phyloP scores from a whole-genome alignment of 2,797 vertebrate species.

The Aulostomus chinensis region DNA sequence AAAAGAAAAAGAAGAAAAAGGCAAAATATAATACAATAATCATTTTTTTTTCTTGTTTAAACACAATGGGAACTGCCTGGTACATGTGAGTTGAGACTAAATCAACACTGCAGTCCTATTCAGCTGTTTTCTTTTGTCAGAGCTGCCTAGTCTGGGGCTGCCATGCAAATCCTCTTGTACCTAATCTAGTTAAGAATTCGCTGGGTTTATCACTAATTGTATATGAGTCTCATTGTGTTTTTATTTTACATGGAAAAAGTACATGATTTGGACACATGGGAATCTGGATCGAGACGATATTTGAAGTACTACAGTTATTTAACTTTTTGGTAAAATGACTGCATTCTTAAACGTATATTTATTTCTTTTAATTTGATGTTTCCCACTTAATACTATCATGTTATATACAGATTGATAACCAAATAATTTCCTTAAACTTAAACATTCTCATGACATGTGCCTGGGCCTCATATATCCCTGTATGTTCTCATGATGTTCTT shows the following conservation, averaged over 20 bases:
- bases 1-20: no score
- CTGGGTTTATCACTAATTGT: constrained; percentile 48
- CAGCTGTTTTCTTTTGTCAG: constrained; percentile 50
- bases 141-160: constrained; percentile 32
- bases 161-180: constrained; percentile 66
- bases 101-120: constrained; percentile 33
- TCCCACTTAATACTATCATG: no score
- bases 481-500: constrained; percentile 1
- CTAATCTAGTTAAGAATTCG: constrained; percentile 71
- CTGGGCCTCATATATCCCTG: not conserved
- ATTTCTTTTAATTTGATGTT: no score
- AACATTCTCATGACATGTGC: not conserved
- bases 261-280: no score
- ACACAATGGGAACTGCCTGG: not conserved
- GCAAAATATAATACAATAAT: no score
- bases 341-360: no score
- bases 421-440: not conserved
- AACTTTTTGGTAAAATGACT: no score
- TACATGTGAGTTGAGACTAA: constrained; percentile 17
- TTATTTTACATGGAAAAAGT: no score
- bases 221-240: constrained; percentile 14
- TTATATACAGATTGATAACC: no score
- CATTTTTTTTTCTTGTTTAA: no score
- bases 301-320: no score
- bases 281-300: no score